Percentiles rank a stretch among this genome's conserved stretches.
Conservation (phyloP, 1,140 invertebrate species). For the Drosophila santomea region DNA sequence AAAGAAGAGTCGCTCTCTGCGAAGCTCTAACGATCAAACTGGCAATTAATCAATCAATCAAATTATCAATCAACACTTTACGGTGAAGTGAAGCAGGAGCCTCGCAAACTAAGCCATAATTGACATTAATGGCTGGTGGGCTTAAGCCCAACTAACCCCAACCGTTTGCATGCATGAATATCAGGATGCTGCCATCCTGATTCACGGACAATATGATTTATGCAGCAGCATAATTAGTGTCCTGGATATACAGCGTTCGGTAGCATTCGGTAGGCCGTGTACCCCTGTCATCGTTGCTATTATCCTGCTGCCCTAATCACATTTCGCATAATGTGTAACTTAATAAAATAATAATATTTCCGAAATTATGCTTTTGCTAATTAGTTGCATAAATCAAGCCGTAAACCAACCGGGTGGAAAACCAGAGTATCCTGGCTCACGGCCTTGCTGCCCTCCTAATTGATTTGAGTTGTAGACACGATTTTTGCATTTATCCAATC, state of each 20-base stretch:
- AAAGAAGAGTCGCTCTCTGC: slow-evolving; percentile 6
- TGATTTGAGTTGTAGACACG: slow-evolving; percentile 72
- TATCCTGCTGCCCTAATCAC: slow-evolving; percentile 30
- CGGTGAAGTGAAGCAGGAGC: slow-evolving; percentile 7
- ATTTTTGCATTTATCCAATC: slow-evolving; percentile 73
- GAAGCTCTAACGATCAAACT: slow-evolving; percentile 60
- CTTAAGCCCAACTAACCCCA: slow-evolving; percentile 22
- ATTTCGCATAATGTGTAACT: slow-evolving; percentile 21
- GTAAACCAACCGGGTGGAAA: slow-evolving; percentile 54
- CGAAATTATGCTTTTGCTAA: slow-evolving; percentile 53
- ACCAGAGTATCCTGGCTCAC: not conserved
- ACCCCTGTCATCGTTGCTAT: slow-evolving; percentile 23
- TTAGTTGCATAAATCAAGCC: slow-evolving; percentile 77
- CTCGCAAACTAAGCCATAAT: slow-evolving; percentile 27
- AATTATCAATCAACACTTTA: slow-evolving; percentile 72
- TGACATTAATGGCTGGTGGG: slow-evolving; percentile 46
- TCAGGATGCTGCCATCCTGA: not conserved
- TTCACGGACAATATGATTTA: slow-evolving; percentile 34
- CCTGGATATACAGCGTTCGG: slow-evolving; percentile 1
- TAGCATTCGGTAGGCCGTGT: not conserved
- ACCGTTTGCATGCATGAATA: slow-evolving; percentile 18
- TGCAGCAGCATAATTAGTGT: slow-evolving; percentile 44
- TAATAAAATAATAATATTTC: slow-evolving; percentile 56
- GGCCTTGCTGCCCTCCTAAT: slow-evolving; percentile 45
- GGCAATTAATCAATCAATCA: slow-evolving; percentile 73